Evolutionary conservation across 2,797 vertebrate species (phyloP).

Genomic region (Oreochromis mossambicus): DNA sequence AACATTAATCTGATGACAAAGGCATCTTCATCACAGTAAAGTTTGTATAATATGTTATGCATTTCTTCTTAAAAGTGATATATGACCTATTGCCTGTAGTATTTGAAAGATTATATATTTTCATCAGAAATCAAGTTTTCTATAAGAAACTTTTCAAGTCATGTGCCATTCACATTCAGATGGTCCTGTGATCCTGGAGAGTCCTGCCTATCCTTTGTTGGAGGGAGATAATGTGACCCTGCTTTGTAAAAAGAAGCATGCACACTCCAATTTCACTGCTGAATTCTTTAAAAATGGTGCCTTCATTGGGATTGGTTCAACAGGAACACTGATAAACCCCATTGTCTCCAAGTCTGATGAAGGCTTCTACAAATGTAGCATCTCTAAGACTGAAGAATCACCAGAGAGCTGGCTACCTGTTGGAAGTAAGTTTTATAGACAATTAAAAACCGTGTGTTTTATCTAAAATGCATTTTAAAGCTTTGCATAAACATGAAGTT

Average conservation of each 20-base stretch:
- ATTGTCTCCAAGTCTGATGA: not conserved
- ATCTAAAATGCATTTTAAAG: not conserved
- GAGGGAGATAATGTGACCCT: not conserved
- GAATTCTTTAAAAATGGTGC: not conserved
- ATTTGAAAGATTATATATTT: not conserved
- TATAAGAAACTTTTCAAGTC: rapidly evolving
- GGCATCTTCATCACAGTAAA: rapidly evolving
- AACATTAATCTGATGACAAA: no score
- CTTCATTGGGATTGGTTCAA: rapidly evolving
- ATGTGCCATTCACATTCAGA: not conserved
- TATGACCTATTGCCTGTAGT: rapidly evolving
- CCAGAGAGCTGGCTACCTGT: not conserved
- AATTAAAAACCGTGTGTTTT: rapidly evolving
- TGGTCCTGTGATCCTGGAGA: not conserved
- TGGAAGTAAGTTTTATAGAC: not conserved
- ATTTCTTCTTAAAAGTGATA: rapidly evolving
- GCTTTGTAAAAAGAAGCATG: not conserved
- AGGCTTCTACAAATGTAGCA: rapidly evolving
- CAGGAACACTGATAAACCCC: not conserved
- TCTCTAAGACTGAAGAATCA: not conserved
- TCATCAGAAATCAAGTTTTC: not conserved
- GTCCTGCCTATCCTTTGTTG: not conserved
- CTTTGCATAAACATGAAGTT: rapidly evolving
- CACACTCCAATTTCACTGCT: not conserved
- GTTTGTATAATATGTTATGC: rapidly evolving